A percentile compares a stretch with the other conserved stretches of the same genome.
These are phyloP conservation scores for Lerista edwardsae DNA, from an alignment of 2,797 vertebrate genomes.

Conservation along the genomic window DNA sequence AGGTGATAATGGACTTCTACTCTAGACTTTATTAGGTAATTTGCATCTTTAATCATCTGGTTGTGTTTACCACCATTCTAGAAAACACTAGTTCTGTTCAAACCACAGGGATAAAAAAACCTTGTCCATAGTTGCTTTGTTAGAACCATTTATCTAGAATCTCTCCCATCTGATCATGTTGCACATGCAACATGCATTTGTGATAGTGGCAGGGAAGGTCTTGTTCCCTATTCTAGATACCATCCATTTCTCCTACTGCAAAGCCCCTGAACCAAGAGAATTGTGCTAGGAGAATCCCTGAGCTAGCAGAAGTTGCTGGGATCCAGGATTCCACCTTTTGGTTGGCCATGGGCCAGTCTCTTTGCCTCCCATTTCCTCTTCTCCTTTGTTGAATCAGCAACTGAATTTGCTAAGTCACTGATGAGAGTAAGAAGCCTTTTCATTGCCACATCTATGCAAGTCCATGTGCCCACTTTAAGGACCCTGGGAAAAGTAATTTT, in stretches of 20 bases:
- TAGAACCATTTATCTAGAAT: no score
- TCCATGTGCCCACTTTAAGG: background rate
- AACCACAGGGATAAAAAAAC: no score
- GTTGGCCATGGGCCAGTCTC: background rate
- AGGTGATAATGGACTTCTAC: no score
- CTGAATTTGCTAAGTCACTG: background rate
- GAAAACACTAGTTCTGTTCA: no score
- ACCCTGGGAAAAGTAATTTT: background rate
- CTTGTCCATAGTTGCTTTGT: background rate
- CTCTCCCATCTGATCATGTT: background rate
- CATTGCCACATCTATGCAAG: background rate
- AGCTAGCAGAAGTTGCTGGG: conserved; percentile 9
- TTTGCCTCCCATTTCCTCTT: conserved; percentile 6
- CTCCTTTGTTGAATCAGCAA: background rate
- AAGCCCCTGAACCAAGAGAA: background rate
- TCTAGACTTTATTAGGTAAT: background rate
- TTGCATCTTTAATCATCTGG: background rate
- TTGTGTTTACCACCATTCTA: background rate
- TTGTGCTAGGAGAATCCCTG: background rate
- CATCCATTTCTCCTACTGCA: background rate
- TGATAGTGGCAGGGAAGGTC: no score
- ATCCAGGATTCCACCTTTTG: background rate
- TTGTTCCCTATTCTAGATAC: background rate
- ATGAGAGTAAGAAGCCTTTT: background rate
- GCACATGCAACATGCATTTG: background rate